Conservation (phyloP, 23 tunicate species). For the Ciona savignyi region DNA sequence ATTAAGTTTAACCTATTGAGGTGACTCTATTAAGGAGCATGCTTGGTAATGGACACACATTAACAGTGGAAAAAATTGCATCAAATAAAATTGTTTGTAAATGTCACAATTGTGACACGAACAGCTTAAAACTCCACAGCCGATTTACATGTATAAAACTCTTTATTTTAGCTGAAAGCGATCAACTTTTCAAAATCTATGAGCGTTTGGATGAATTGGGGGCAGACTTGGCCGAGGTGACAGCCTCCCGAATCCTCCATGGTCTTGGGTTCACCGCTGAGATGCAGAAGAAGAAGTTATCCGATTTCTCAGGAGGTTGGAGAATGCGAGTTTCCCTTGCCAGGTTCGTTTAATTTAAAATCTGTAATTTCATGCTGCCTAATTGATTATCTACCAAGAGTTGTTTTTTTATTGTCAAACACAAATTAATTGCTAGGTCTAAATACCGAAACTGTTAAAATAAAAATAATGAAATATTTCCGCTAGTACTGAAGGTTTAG, state of each 20-base stretch:
- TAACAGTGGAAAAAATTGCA: neutral
- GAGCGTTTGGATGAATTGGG: slow-evolving; percentile 92
- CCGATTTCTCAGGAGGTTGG: slow-evolving; percentile 97
- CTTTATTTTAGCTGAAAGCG: slow-evolving; percentile 56
- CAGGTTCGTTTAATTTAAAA: too few relatives aligned
- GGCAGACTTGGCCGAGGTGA: slow-evolving; percentile 70
- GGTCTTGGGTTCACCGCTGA: slow-evolving; percentile 87
- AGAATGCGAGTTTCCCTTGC: slow-evolving; percentile 95
- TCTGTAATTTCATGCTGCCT: neutral
- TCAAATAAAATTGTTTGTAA: neutral
- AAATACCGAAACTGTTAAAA: too few relatives aligned
- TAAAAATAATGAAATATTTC: too few relatives aligned
- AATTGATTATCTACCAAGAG: too few relatives aligned
- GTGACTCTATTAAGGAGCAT: too few relatives aligned
- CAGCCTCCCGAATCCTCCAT: slow-evolving; percentile 66
- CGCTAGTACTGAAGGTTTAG: too few relatives aligned
- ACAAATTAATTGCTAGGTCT: too few relatives aligned
- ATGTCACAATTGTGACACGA: neutral
- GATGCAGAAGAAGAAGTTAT: slow-evolving; percentile 79
- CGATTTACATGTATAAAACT: too few relatives aligned
- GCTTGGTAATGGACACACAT: too few relatives aligned
- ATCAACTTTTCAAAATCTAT: slow-evolving; percentile 55
- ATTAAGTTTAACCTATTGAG: too few relatives aligned
- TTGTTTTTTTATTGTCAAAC: too few relatives aligned
- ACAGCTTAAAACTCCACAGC: neutral